phyloP scores from a whole-genome alignment of 92 coral and sea anemone genomes.

The Pocillopora grandis region DNA sequence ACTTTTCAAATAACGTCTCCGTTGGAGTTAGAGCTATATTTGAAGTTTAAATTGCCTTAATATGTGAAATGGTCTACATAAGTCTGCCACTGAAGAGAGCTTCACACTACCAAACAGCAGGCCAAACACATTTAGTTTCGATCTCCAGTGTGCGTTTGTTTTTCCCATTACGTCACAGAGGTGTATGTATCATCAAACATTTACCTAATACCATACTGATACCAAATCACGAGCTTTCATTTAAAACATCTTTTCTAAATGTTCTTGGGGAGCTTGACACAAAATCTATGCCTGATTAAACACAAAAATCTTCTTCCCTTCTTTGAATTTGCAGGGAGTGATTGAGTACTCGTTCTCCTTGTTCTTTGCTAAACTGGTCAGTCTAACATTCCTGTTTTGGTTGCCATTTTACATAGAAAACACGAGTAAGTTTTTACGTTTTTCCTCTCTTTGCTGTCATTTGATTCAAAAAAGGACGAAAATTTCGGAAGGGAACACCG shows the following conservation, averaged over 20 bases:
- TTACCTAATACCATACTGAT: no score
- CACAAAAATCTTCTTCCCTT: background rate
- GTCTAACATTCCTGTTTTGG: slow-evolving; percentile 97
- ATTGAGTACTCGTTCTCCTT: slow-evolving; percentile 91
- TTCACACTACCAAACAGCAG: no score
- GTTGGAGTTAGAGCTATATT: no score
- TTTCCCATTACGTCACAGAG: no score
- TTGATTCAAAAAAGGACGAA: background rate
- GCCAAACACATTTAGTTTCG: no score
- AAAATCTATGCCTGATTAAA: background rate
- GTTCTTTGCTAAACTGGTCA: slow-evolving; percentile 97
- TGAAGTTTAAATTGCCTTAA: no score
- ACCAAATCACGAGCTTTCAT: no score
- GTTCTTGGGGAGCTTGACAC: background rate
- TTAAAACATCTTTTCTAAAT: background rate
- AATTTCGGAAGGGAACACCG: background rate
- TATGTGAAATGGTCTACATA: no score
- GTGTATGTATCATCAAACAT: no score
- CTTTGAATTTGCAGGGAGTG: slow-evolving; percentile 70
- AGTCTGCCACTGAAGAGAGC: no score
- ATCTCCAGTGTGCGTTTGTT: no score
- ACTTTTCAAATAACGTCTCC: no score
- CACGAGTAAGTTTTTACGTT: slow-evolving; percentile 56
- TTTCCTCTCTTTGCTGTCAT: background rate
- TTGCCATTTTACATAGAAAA: slow-evolving; percentile 88